phyloP scores from a whole-genome alignment of 2,113 vertebrate species.

The Corythornis cristatus region DNA sequence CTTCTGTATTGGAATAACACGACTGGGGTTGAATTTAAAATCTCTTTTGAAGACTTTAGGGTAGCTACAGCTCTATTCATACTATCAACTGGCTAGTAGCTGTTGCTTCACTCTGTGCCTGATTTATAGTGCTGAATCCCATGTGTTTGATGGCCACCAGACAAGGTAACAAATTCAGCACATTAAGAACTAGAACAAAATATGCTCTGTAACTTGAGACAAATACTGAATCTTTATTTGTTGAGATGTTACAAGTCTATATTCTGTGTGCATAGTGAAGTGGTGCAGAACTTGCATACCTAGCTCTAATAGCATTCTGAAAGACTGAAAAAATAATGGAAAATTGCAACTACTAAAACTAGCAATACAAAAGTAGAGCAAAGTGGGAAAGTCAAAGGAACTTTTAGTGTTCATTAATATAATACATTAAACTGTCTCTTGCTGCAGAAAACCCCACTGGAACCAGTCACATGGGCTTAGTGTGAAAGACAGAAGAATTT shows the following conservation, averaged over 20 bases:
- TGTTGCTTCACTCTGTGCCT: not conserved
- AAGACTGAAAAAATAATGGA: not conserved
- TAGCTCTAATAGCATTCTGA: not conserved
- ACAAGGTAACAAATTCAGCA: not conserved
- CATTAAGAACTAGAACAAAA: not conserved
- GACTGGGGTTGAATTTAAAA: not conserved
- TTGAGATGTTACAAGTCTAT: not conserved
- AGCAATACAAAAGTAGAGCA: not conserved
- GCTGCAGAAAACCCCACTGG: not conserved
- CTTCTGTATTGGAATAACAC: not conserved
- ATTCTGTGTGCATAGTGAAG: not conserved
- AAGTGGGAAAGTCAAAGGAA: not conserved
- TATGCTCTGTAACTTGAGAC: not conserved
- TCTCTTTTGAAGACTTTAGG: conserved; percentile 9
- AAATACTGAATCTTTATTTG: not conserved
- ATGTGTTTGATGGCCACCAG: not conserved
- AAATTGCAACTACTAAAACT: not conserved
- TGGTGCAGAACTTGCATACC: not conserved
- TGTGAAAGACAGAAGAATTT: not conserved
- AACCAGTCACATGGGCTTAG: not conserved
- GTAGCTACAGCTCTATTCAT: not conserved
- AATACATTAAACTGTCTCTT: not conserved
- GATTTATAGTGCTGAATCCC: not conserved
- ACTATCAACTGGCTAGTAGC: not conserved
- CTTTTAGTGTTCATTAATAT: not conserved